Evolutionary conservation across 2,888 invertebrate genomes (phyloP), one percentile per base, ranked within the genome.

Genomic region (Campoplex nolae): DNA sequence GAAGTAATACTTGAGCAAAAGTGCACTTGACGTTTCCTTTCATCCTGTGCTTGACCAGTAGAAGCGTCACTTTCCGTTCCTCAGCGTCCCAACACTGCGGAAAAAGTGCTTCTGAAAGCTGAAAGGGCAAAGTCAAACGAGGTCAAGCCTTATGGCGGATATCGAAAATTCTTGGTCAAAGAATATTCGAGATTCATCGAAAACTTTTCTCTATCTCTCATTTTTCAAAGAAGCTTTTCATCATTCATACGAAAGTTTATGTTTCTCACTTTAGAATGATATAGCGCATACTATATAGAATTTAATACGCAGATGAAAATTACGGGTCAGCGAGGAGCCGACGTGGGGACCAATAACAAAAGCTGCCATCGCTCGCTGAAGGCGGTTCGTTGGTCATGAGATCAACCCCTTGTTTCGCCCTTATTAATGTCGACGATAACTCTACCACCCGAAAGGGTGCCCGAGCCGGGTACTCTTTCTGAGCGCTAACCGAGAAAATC

Each of bases 381-480:
- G 81, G 73, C 80, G 84, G 84, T 70, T n/a, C 80, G 58, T 67
- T 75, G 51, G 32, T 62, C 74, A 56, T 79, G 76, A 68, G 76
- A 84, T 71, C 54, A 81, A 73, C 51, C 73, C 71, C 81, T 81
- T 77, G 79, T 82, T 84, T 82, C 81, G 79, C 76, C 77, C 84
- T 88, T 88, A 87, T 88, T 86, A 86, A 84, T 84, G 84, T 79
- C 82, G 78, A 88, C 82, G 83, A 88, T 86, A 87, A 88, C 79
- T 87, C 79, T 73, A 28, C 79, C 62, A 83, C 70, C 58, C 54
- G 38, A 3, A 18, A 38, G 54, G 35, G 54, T 32, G n/a, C 35
- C 45, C 45, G 28, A 45, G 68, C 28, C 3, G 58, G 28, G 13
- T 28, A 32, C 62, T 13, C 32, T 62, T 32, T 62, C 16, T 2